phyloP scores from a whole-genome alignment of 2,113 vertebrate genomes.

The Hyaena hyaena region DNA sequence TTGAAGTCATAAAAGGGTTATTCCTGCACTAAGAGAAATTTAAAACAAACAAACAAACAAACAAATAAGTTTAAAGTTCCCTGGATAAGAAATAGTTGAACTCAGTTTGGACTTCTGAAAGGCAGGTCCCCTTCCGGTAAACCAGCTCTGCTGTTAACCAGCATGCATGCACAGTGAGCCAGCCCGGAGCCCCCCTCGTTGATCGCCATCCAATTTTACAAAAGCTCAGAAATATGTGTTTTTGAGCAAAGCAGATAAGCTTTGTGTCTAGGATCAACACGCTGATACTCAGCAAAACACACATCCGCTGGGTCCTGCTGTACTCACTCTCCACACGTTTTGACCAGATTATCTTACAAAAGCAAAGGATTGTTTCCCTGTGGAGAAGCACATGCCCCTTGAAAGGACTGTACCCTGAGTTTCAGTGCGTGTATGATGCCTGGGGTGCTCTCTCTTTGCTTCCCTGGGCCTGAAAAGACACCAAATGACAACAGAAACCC shows the following conservation, averaged over 20 bases:
- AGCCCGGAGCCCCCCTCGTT: neutral
- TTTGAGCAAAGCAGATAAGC: constrained; percentile 55
- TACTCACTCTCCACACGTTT: neutral
- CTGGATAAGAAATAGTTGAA: constrained; percentile 45
- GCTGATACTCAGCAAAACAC: constrained; percentile 59
- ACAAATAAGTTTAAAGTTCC: constrained; percentile 20
- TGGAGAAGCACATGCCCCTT: neutral
- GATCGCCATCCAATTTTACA: constrained; percentile 7
- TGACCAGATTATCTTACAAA: constrained; percentile 17
- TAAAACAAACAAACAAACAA: neutral
- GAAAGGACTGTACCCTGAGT: neutral
- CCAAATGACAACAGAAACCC: neutral
- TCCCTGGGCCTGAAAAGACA: neutral
- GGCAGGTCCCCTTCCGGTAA: neutral
- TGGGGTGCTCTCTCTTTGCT: neutral
- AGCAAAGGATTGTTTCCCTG: constrained; percentile 42
- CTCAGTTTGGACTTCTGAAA: constrained; percentile 53
- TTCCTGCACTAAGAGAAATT: neutral
- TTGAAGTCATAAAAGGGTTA: neutral
- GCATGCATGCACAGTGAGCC: neutral
- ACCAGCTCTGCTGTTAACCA: neutral
- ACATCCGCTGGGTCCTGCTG: constrained; percentile 1
- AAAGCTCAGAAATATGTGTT: constrained; percentile 52
- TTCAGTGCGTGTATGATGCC: neutral
- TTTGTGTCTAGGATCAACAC: constrained; percentile 52